Base-by-base conservation (phyloP, 2,797 vertebrate genomes). In the Halcyon chelicuti region DNA sequence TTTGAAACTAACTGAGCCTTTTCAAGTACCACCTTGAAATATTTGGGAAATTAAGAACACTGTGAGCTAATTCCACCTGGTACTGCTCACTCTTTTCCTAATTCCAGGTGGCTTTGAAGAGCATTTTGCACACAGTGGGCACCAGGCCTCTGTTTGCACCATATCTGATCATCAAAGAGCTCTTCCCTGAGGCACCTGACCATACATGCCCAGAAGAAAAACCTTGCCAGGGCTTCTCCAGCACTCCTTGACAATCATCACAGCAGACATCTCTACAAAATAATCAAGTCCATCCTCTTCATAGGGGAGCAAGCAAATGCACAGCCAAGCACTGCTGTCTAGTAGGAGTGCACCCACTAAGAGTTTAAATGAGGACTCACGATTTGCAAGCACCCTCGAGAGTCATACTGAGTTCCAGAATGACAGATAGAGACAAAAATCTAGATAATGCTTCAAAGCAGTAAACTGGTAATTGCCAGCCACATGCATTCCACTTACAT, bases 101-200 rank as follows among this genome's bases (percentile, higher is more conserved):
- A 67, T 97, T 98, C 86, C 95, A 96, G 54, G 98, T 97, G 22
- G 97, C 97, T 95, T 97, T 96, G 96, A 99, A 99, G 68, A 99
- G 98, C 18, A 98, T 97, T 39, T 99, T 94, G 42, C 98, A 99
- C 33, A 98, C 97, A 82, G 98, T 97, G 49, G 98, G 98, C 70
- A 99, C 98, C 66, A 99, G 97, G 28, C 98, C 99, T 94, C 99
- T 99, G 95, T 99, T 98, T 5, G 98, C 96, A 13, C 98, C 98
- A 8, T 98, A 98, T 25, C 98, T 98, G 16, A 98, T 96, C 99
- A 99, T 99, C 0, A 97, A 99, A 95, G 98, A 99, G 93, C 99
- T 99, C 97, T 99, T 99, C 61, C 98, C 99, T 4, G 98, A 99
- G 57, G 98, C 0, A 98, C 98, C 96, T 99, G 99, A 21, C 99